These are phyloP conservation scores for Drosophila prosaltans DNA, from an alignment of 1,140 invertebrate genomes.

Conservation along the genomic window DNA sequence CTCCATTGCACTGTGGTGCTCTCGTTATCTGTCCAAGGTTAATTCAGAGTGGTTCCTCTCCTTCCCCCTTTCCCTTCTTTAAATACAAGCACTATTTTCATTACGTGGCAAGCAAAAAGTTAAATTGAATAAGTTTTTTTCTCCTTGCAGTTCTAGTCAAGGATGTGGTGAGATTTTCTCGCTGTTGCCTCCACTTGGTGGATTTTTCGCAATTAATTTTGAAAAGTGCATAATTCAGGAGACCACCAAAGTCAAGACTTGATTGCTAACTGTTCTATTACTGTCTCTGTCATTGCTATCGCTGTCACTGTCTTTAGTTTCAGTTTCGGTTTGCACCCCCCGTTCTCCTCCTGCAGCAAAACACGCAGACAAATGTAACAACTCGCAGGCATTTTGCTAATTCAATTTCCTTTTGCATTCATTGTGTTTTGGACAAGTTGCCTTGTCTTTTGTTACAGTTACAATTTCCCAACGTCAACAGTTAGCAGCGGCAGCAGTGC, in stretches of 20 bases:
- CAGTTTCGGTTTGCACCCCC: slow-evolving; percentile 1
- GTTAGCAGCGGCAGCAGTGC: slow-evolving; percentile 58
- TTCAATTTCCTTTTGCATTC: slow-evolving; percentile 70
- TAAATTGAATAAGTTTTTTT: slow-evolving; percentile 76
- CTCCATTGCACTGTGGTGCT: neutral
- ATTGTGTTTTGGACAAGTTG: slow-evolving; percentile 71
- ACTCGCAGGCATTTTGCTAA: slow-evolving; percentile 61
- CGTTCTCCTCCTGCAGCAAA: slow-evolving; percentile 18
- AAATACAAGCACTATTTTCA: slow-evolving; percentile 62
- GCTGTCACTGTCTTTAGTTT: slow-evolving; percentile 30
- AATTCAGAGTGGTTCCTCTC: slow-evolving; percentile 3
- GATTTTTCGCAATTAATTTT: slow-evolving; percentile 67
- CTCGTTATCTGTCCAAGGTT: slow-evolving; percentile 38
- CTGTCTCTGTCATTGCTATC: slow-evolving; percentile 13
- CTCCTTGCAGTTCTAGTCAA: slow-evolving; percentile 13
- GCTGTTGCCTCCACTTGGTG: slow-evolving; percentile 6
- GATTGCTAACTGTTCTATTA: neutral
- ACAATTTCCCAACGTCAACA: slow-evolving; percentile 72
- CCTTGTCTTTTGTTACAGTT: slow-evolving; percentile 77
- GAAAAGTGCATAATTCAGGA: slow-evolving; percentile 58
- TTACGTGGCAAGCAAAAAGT: slow-evolving; percentile 56
- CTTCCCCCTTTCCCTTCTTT: neutral
- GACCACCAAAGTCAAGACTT: slow-evolving; percentile 22
- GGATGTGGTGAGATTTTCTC: slow-evolving; percentile 24
- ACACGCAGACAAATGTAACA: slow-evolving; percentile 15